Conservation (phyloP, 2,113 vertebrate species). For the Hyperoodon ampullatus region DNA sequence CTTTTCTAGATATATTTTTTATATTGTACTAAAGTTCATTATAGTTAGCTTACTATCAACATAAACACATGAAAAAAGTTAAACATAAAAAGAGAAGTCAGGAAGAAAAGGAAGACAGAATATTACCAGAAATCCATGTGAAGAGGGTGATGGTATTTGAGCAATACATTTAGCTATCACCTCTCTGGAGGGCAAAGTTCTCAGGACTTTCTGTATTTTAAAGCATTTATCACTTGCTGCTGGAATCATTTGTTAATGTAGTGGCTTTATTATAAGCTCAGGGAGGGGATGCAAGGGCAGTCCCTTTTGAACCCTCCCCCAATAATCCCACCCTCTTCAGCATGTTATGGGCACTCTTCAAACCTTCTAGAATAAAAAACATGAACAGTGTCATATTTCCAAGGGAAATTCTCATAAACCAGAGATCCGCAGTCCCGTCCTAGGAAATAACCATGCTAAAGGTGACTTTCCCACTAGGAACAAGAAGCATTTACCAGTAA, state of each 20-base stretch:
- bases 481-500: not conserved
- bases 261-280: not conserved
- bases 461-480: constrained; percentile 53
- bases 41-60: not conserved
- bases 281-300: not conserved
- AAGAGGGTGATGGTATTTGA: constrained; percentile 42
- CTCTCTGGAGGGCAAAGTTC: constrained; percentile 59
- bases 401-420: constrained; percentile 49
- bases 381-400: constrained; percentile 2
- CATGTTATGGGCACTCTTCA: not conserved
- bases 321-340: not conserved
- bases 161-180: constrained; percentile 71
- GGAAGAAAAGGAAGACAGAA: not conserved
- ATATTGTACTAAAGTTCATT: not conserved
- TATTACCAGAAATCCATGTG: constrained; percentile 59
- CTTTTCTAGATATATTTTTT: not conserved
- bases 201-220: constrained; percentile 44
- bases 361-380: constrained; percentile 26
- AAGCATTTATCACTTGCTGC: constrained; percentile 38
- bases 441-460: constrained; percentile 46
- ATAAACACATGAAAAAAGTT: constrained; percentile 1
- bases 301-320: not conserved
- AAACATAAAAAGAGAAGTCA: constrained; percentile 35
- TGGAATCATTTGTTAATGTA: not conserved
- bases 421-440: not conserved